phyloP scores from a whole-genome alignment of 2,797 vertebrate species.

The Eulemur mongoz region DNA sequence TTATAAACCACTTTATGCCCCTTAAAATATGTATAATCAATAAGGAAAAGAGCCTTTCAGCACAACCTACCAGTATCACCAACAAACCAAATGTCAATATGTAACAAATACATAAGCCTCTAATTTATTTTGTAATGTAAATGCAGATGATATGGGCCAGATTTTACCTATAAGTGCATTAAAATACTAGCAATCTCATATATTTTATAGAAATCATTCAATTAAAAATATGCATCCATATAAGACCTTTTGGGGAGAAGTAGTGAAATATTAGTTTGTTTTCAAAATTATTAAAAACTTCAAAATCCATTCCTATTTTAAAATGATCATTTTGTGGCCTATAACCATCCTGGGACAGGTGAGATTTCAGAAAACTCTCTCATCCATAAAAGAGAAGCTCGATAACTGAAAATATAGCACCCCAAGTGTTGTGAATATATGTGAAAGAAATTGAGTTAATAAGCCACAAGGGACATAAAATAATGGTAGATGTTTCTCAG shows the following conservation, averaged over 20 bases:
- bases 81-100: not conserved
- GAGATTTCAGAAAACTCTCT: slow-evolving; percentile 10
- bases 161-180: not conserved
- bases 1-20: not conserved
- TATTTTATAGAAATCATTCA: slow-evolving; percentile 22
- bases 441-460: slow-evolving; percentile 28
- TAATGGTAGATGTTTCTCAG: not conserved
- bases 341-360: not conserved
- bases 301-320: not conserved
- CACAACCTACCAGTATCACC: not conserved
- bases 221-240: slow-evolving; percentile 34
- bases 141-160: not conserved
- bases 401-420: not conserved
- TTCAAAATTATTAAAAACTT: not conserved
- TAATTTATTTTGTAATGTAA: not conserved
- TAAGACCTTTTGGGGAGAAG: not conserved
- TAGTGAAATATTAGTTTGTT: not conserved
- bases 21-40: not conserved
- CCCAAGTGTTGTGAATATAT: not conserved
- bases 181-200: not conserved
- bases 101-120: not conserved
- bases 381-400: not conserved
- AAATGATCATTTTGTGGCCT: not conserved
- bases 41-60: not conserved
- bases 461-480: not conserved